Percentiles rank a stretch among this genome's conserved stretches.
Evolutionary conservation across 2,113 vertebrate species (phyloP).

Genomic region (Corydoras maculifer): DNA sequence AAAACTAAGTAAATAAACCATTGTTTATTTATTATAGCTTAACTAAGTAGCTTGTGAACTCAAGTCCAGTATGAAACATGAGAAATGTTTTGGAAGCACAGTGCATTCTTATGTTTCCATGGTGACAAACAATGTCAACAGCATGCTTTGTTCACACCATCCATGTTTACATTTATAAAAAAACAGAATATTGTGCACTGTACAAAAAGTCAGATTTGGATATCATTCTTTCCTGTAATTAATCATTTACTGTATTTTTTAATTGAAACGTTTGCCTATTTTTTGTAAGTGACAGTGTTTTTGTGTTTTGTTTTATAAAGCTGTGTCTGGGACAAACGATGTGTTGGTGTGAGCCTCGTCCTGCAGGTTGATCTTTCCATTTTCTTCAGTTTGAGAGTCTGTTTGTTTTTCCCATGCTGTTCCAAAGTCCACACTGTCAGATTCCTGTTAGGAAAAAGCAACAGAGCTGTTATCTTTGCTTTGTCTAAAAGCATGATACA

Average conservation of each 20-base stretch:
- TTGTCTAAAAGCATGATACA: not conserved
- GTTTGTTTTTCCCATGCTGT: slow-evolving; percentile 32
- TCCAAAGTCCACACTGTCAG: slow-evolving; percentile 33
- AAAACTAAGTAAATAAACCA: not conserved
- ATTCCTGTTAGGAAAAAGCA: slow-evolving; percentile 35
- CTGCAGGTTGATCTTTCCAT: slow-evolving; percentile 39
- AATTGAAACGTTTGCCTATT: slow-evolving; percentile 41
- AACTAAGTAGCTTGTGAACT: slow-evolving; percentile 5
- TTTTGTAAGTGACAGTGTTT: slow-evolving; percentile 6
- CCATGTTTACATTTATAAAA: slow-evolving; percentile 73
- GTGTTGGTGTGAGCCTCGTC: slow-evolving; percentile 61
- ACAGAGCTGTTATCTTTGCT: not conserved
- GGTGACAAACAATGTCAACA: slow-evolving; percentile 53
- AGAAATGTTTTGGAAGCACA: slow-evolving; percentile 15
- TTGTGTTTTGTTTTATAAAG: not conserved
- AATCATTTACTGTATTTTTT: slow-evolving; percentile 70
- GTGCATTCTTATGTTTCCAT: slow-evolving; percentile 22
- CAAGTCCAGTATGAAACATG: slow-evolving; percentile 6
- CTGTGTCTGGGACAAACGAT: slow-evolving; percentile 52
- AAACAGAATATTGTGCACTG: slow-evolving; percentile 41
- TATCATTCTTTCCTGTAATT: slow-evolving; percentile 78
- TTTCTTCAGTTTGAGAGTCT: slow-evolving; percentile 48
- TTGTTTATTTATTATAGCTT: not conserved
- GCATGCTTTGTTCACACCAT: slow-evolving; percentile 67
- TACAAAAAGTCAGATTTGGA: slow-evolving; percentile 69